phyloP scores from a whole-genome alignment of 1,140 invertebrate genomes.

The Euwallacea fornicatus region DNA sequence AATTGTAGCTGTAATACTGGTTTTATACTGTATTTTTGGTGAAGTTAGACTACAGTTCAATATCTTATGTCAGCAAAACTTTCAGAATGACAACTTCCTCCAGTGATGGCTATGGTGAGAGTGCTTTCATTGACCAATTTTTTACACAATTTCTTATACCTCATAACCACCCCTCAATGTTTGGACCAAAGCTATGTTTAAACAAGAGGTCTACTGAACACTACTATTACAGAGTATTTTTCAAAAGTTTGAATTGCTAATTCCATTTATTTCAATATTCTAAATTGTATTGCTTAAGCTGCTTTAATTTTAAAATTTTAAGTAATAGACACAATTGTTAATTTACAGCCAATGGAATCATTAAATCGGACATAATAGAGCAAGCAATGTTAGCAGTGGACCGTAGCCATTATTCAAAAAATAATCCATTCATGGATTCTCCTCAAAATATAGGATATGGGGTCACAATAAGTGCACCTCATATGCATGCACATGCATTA shows the following conservation, averaged over 20 bases:
- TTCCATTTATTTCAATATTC: not conserved
- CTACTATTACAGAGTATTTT: constrained; percentile 3
- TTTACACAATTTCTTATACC: no score
- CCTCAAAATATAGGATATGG: constrained; percentile 87
- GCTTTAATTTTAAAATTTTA: not conserved
- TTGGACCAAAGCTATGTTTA: no score
- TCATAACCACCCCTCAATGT: no score
- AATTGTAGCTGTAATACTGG: no score
- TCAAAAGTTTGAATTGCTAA: constrained; percentile 1
- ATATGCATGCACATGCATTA: constrained; percentile 97
- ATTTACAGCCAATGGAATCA: constrained; percentile 80
- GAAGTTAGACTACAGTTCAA: no score
- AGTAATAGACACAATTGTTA: not conserved
- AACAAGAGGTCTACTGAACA: no score
- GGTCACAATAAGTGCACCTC: constrained; percentile 96
- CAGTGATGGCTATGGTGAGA: no score
- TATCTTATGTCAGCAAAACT: no score
- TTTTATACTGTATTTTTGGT: no score
- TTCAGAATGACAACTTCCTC: no score
- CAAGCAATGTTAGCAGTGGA: constrained; percentile 85
- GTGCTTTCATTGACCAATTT: no score
- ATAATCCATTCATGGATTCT: constrained; percentile 85
- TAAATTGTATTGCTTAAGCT: not conserved
- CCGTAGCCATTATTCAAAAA: constrained; percentile 75
- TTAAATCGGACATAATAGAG: constrained; percentile 76